Evolutionary conservation across 2,113 vertebrate species (phyloP), one percentile per base, ranked within the genome.

Genomic region (Xenus cinereus): DNA sequence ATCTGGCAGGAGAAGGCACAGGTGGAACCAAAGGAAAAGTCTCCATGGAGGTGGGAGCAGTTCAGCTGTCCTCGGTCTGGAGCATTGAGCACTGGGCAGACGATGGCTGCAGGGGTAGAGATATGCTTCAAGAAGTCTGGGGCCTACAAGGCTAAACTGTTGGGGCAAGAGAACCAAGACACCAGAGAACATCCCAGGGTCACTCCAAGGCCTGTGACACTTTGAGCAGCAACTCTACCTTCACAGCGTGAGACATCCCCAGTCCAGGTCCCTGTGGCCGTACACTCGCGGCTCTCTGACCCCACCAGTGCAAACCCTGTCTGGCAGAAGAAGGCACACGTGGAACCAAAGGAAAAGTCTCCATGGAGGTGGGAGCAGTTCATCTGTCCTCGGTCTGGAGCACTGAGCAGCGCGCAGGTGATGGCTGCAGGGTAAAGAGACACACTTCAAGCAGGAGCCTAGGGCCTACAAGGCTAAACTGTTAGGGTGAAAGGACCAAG

Each of bases 241-340:
- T 97, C 88, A 93, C 98, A 99, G 11, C 32, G 73, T 3, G 77
- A 32, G 14, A 24, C 3, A 8, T 73, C 59, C 17, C 76, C 59
- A 9, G 76, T 78, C 76, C 76, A 78, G 4, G 12, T 64, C 59
- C 76, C 76, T 2, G 10, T 41, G 35, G 76, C 76, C 1, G 32
- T 91, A 53, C 92, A 90, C 12, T 94, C 48, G 2, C 7, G 53
- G 46, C 35, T 87, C 28, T 56, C 27, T 0, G 19, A 1, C 2
- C 98, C 98, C 46, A 68, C 46, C 56, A 98, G 87, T 5, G 5
- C 78, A 92, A 98, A 98, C 30, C 98, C 98, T 0, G 4, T 26
- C 7, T 46, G 78, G 79, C 98, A 99, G 82, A 87, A 98, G 94
- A 98, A 98, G 57, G 20, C 92, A 94, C 98, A 99, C 0, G 12